phyloP scores from a whole-genome alignment of 64 coral and sea anemone genomes.

The Montipora sp. region DNA sequence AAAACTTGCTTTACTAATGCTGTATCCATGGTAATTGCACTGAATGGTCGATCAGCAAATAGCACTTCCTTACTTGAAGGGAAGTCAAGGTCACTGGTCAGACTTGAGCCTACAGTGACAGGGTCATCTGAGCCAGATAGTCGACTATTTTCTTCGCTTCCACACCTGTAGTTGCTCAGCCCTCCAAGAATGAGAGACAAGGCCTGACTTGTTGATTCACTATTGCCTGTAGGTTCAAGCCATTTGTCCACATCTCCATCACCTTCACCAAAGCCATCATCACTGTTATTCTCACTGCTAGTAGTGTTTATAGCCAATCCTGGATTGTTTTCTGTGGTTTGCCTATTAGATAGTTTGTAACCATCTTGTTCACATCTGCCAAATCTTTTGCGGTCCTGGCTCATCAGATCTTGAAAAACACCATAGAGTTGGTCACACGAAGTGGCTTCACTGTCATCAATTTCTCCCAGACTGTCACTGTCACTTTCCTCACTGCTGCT shows the following conservation, averaged over 20 bases:
- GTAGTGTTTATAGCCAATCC: not conserved
- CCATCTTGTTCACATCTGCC: constrained; percentile 2
- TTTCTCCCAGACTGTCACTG: constrained; percentile 37
- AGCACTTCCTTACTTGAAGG: not conserved
- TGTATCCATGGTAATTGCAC: constrained; percentile 28
- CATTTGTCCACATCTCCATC: constrained; percentile 50
- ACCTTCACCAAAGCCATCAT: constrained; percentile 46
- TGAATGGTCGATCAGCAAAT: constrained; percentile 19
- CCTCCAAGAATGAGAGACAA: constrained; percentile 57
- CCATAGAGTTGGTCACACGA: not conserved
- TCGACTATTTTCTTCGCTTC: constrained; percentile 65
- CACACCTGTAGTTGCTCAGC: constrained; percentile 47
- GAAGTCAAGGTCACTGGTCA: not conserved
- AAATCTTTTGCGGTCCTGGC: not conserved
- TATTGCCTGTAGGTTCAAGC: not conserved
- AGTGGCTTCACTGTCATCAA: constrained; percentile 23
- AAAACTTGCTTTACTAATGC: not conserved
- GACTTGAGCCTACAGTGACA: not conserved
- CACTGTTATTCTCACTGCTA: constrained; percentile 11
- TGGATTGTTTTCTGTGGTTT: not conserved
- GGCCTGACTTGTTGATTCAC: constrained; percentile 7
- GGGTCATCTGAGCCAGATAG: constrained; percentile 54
- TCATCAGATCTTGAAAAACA: not conserved
- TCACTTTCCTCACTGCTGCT: constrained; percentile 34
- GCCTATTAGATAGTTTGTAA: not conserved